phyloP scores from a whole-genome alignment of 2,113 vertebrate species.

The Seriola quinqueradiata region DNA sequence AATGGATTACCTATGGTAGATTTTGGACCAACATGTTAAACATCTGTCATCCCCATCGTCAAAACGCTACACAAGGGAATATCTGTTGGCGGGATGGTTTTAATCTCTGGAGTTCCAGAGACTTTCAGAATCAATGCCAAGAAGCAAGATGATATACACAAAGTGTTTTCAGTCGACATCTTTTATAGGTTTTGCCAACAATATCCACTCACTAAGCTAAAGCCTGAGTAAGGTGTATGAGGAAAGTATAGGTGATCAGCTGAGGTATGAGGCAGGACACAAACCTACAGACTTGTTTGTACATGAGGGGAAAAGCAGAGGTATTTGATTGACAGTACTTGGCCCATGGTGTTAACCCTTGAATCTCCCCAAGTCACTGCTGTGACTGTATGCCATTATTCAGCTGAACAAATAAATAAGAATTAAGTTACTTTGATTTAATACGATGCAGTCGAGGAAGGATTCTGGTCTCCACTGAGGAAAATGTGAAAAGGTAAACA shows the following conservation, averaged over 20 bases:
- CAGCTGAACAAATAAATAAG: slow-evolving; percentile 21
- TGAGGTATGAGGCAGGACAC: not conserved
- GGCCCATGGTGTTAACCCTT: not conserved
- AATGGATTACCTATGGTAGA: not conserved
- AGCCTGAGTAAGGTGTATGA: not conserved
- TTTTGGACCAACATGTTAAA: slow-evolving; percentile 1
- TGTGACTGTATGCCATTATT: not conserved
- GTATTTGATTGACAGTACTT: not conserved
- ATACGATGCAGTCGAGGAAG: not conserved
- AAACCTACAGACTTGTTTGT: not conserved
- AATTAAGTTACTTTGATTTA: slow-evolving; percentile 19
- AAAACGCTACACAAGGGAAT: slow-evolving; percentile 18
- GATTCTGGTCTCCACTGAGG: not conserved
- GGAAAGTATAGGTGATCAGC: not conserved
- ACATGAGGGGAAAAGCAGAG: not conserved
- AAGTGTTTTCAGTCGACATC: not conserved
- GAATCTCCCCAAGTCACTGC: not conserved
- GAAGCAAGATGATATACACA: not conserved
- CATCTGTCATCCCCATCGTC: not conserved
- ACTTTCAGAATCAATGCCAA: slow-evolving; percentile 43
- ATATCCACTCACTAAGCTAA: not conserved
- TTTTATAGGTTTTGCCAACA: not conserved
- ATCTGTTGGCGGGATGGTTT: slow-evolving; percentile 41
- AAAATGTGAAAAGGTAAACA: slow-evolving; percentile 34
- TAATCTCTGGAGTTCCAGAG: slow-evolving; percentile 21